Percentiles rank a stretch among this genome's conserved stretches.
Evolutionary conservation across 37 sponge, comb jelly and placozoan species (phyloP).

Genomic region (Aphrocallistes beatrix): DNA sequence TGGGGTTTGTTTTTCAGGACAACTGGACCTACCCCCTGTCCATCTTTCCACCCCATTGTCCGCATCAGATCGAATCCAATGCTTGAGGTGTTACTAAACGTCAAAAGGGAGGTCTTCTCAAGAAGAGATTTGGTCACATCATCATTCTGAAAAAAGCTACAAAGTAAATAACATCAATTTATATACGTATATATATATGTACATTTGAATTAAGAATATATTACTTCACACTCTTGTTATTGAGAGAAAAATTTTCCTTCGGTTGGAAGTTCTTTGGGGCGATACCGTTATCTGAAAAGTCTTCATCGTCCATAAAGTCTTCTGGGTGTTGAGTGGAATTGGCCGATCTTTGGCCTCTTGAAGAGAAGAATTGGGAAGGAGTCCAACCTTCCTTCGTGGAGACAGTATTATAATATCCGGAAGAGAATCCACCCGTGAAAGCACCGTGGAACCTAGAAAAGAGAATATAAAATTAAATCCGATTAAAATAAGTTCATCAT

Average conservation of each 20-base stretch:
- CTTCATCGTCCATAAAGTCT: slow-evolving; percentile 95
- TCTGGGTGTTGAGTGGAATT: slow-evolving; percentile 43
- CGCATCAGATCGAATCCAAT: slow-evolving; percentile 61
- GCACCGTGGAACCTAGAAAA: slow-evolving; percentile 82
- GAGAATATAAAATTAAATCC: no score
- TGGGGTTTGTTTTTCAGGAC: neutral
- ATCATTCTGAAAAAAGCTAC: neutral
- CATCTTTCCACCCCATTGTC: slow-evolving; percentile 89
- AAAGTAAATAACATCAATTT: neutral
- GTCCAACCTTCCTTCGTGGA: slow-evolving; percentile 91
- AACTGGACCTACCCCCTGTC: slow-evolving; percentile 78
- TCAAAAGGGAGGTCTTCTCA: neutral
- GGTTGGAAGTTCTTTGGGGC: neutral
- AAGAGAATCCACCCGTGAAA: slow-evolving; percentile 97
- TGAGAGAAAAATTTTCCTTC: neutral
- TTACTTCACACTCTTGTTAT: neutral
- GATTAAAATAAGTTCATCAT: neutral
- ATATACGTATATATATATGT: neutral
- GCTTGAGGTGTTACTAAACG: slow-evolving; percentile 28
- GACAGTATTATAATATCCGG: slow-evolving; percentile 93
- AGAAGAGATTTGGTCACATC: neutral
- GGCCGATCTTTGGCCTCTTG: slow-evolving; percentile 35
- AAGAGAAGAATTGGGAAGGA: slow-evolving; percentile 66
- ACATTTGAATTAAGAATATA: no score
- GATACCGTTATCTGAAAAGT: slow-evolving; percentile 10